Conservation (phyloP, 2,113 vertebrate species). For the Clinocottus analis region DNA sequence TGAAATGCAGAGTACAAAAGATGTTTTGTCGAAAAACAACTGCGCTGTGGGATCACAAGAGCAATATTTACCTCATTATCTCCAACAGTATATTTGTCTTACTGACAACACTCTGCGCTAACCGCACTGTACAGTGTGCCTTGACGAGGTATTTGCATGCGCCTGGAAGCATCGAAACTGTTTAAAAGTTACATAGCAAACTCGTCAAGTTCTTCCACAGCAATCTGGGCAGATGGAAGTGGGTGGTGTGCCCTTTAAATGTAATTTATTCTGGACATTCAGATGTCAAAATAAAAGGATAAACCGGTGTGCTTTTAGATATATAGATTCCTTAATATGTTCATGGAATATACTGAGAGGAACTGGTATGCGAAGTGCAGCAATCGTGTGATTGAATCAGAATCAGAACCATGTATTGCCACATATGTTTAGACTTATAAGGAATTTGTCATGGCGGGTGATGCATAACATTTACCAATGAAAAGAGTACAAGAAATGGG, state of each 20-base stretch:
- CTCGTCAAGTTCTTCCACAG: constrained; percentile 22
- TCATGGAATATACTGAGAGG: background rate
- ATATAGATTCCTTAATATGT: background rate
- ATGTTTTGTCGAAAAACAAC: constrained; percentile 35
- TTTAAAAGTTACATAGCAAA: constrained; percentile 31
- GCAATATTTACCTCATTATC: constrained; percentile 53
- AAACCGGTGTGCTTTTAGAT: background rate
- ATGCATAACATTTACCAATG: no score
- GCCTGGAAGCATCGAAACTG: constrained; percentile 21
- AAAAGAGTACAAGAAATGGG: no score
- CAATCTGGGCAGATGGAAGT: constrained; percentile 44
- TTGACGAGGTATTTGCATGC: constrained; percentile 20
- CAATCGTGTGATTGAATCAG: background rate
- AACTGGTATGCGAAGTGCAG: background rate
- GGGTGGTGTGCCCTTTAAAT: constrained; percentile 38
- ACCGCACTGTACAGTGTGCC: constrained; percentile 2
- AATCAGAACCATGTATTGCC: no score
- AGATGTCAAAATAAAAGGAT: constrained; percentile 22
- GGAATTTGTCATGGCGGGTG: no score
- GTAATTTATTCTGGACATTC: constrained; percentile 28
- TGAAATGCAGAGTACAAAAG: constrained; percentile 7
- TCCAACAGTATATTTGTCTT: constrained; percentile 19
- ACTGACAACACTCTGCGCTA: constrained; percentile 17
- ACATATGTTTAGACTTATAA: no score
- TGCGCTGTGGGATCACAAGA: constrained; percentile 7